Percentiles rank a stretch among this genome's conserved stretches.
phyloP scores from a whole-genome alignment of 2,797 vertebrate species.

The Phrynocephalus vlangalii region DNA sequence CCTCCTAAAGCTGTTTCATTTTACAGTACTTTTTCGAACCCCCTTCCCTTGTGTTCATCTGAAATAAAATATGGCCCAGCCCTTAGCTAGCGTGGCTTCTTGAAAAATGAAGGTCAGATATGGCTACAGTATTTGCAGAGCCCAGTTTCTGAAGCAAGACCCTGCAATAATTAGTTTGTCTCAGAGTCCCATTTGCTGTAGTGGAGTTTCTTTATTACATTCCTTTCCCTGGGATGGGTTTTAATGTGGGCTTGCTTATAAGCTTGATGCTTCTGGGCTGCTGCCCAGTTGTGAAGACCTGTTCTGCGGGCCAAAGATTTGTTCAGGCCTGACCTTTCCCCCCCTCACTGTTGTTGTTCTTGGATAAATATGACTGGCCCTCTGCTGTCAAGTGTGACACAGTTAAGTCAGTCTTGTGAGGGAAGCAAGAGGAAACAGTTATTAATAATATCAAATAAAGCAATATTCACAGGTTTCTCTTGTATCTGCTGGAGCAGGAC shows the following conservation, averaged over 20 bases:
- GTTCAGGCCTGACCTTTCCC: background rate
- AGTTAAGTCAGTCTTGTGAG: background rate
- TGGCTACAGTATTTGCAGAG: background rate
- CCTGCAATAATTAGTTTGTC: too few species aligned
- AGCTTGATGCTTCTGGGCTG: background rate
- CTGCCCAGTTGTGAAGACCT: background rate
- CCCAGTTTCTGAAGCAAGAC: too few species aligned
- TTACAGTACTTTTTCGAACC: background rate
- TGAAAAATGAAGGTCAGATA: background rate
- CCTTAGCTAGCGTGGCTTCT: background rate
- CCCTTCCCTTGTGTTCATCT: background rate
- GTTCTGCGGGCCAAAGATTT: background rate
- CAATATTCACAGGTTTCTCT: background rate
- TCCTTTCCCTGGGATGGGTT: too few species aligned
- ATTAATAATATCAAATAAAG: background rate
- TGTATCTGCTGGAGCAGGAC: background rate
- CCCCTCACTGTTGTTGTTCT: too few species aligned
- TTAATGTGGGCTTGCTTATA: background rate
- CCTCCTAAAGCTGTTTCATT: background rate
- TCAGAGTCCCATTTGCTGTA: background rate
- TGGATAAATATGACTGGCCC: background rate
- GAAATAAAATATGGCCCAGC: background rate
- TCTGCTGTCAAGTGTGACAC: background rate
- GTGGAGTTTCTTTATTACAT: background rate
- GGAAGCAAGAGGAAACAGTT: background rate